Base-by-base conservation (phyloP, 2,797 vertebrate genomes). In the Gymnoscopelus braueri region DNA sequence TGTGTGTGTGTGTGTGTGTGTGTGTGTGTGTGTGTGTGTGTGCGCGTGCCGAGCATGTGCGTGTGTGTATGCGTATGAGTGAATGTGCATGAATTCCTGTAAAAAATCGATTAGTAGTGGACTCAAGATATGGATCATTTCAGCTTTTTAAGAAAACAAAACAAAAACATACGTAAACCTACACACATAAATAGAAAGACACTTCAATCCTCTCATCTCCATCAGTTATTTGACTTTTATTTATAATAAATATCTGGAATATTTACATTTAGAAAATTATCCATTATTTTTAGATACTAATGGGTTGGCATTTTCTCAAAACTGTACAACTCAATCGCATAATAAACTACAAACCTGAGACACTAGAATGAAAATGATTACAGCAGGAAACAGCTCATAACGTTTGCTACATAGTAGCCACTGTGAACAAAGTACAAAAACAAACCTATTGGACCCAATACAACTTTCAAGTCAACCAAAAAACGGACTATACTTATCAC, bases 191-290 rank as follows among this genome's bases (percentile, higher is more conserved):
- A 82, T 75, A 84, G 63, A 85, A 60, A 83, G 65, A 67, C 80
- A 81, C 55, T 52, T 68, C 26, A 60, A 78, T 50, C 71, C 65
- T 67, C 49, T 62, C 23, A 56, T 79, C 89, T 76, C 65, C 80
- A 93, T 91, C 88, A 91, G 92, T 91, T 91, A 83, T 92, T 93
- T 96, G 92, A 96, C 91, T 95, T 79, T 91, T 89, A 84, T 92
- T 93, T 89, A 89, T 94, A 96, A 96, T 96, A 98, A 98, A 97
- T 96, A 96, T 89, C 92, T 79, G 92, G 90, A 90, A 89, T 96
- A 96, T 96, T 92, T 95, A 98, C 94, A 98, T 74, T 90, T 95
- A 95, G 90, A 98, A 98, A 98, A 97, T 95, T 94, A 89, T 94
- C 91, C 87, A 91, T 91, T 84, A 88, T 92, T 92, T 90, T 84